Evolutionary conservation across 2,888 invertebrate genomes (phyloP), one percentile per base, ranked within the genome.

Genomic region (Rapana venosa): DNA sequence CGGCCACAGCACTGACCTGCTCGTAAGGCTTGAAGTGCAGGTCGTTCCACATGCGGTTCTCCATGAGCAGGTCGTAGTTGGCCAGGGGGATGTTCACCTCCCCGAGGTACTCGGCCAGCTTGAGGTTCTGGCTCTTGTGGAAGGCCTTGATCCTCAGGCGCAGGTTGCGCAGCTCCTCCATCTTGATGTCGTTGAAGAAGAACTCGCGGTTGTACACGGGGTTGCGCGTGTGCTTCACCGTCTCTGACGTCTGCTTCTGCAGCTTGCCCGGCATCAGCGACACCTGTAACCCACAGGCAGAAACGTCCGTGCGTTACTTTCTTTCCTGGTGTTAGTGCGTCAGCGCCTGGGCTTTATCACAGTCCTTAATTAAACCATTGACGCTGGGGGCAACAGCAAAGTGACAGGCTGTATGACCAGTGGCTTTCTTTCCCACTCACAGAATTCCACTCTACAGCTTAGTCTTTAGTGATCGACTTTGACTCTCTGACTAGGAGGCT

Each of bases 121-220:
- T 95, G 35, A 96, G 94, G 90, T 95, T 95, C 47, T 94, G 94
- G 79, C 93, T 93, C 91, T 95, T 95, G 91, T 96, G 96, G 90
- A 95, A 96, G 32, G 96, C 93, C 88, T 95, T 95, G 26, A 96
- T 94, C 32, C 94, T 89, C 35, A 96, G 92, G 11, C 93, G 93
- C 92, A 96, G 95, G 56, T 93, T 93, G 90, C 96, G 94, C 74
- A 96, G 90, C 85, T 96, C 96, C 58, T 96, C 96, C 30, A 94
- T 92, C 26, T 94, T 92, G 47, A 96, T 93, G 90, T 95, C 95
- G 90, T 96, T 96, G 93, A 96, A 96, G 92, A 95, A 96, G 92
- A 96, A 96, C 90, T 96, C 96, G 93, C 96, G 94, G 85, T 96
- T 95, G 91, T 95, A 96, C 22, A 95, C 93, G 4, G 96, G 96